Percentiles rank a stretch among this genome's conserved stretches.
These are phyloP conservation scores for Schizothorax lantsangensis DNA, from an alignment of 2,797 vertebrate genomes.

Conservation along the genomic window DNA sequence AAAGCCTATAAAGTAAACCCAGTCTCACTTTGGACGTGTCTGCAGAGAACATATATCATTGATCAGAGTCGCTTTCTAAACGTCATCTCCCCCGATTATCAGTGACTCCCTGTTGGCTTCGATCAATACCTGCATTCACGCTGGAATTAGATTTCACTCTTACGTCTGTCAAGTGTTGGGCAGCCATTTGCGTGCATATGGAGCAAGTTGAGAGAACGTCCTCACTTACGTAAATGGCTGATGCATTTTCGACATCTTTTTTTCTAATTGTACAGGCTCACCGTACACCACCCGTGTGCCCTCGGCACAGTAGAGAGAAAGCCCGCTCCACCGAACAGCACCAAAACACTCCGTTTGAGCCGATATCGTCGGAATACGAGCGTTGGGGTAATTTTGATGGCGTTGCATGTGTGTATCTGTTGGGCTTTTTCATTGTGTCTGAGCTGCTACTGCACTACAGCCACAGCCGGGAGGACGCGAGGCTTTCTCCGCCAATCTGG, in stretches of 20 bases:
- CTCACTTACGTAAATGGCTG: slow-evolving; percentile 84
- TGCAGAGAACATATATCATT: slow-evolving; percentile 72
- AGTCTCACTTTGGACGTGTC: slow-evolving; percentile 52
- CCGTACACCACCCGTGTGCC: slow-evolving; percentile 59
- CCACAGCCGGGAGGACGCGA: slow-evolving; percentile 62
- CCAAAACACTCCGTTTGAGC: slow-evolving; percentile 31
- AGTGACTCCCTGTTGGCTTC: slow-evolving; percentile 55
- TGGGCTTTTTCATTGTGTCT: slow-evolving; percentile 53
- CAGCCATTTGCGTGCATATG: slow-evolving; percentile 85
- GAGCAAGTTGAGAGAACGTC: slow-evolving; percentile 77
- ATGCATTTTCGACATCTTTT: slow-evolving; percentile 80
- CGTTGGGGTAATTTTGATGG: slow-evolving; percentile 26
- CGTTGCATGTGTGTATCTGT: slow-evolving; percentile 26
- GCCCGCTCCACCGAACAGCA: slow-evolving; percentile 18
- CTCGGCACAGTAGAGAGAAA: slow-evolving; percentile 52
- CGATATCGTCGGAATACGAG: slow-evolving; percentile 25
- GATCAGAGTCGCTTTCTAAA: slow-evolving; percentile 71
- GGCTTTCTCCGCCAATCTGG: slow-evolving; percentile 68
- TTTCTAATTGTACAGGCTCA: slow-evolving; percentile 74
- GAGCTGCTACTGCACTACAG: slow-evolving; percentile 52
- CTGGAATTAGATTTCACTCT: slow-evolving; percentile 69
- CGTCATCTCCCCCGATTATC: slow-evolving; percentile 71
- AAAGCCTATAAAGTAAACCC: slow-evolving; percentile 55
- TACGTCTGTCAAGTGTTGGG: slow-evolving; percentile 76
- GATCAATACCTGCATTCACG: slow-evolving; percentile 66